Conservation (phyloP, 2,797 vertebrate genomes). For the Gouania willdenowi region DNA sequence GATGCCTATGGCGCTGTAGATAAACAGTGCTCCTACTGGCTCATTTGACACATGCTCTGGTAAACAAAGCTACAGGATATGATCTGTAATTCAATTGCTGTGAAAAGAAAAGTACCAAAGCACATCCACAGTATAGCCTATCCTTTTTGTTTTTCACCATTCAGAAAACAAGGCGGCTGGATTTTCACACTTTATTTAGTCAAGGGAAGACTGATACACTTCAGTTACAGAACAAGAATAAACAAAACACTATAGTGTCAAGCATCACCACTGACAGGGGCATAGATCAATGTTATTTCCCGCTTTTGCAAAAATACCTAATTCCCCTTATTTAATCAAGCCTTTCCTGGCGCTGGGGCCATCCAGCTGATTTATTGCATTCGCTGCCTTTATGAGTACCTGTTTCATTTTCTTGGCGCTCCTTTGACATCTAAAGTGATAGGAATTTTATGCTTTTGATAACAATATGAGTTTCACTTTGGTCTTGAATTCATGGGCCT, state of each 20-base stretch:
- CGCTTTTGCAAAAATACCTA: slow-evolving; percentile 74
- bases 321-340: slow-evolving; percentile 78
- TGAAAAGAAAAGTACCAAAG: slow-evolving; percentile 9
- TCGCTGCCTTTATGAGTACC: slow-evolving; percentile 75
- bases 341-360: slow-evolving; percentile 31
- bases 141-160: slow-evolving; percentile 11
- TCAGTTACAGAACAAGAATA: slow-evolving; percentile 48
- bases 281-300: slow-evolving; percentile 75
- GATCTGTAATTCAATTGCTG: slow-evolving; percentile 25
- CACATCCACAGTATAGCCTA: slow-evolving; percentile 10
- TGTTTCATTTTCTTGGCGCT: slow-evolving; percentile 75
- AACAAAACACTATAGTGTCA: slow-evolving; percentile 59
- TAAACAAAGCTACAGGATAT: slow-evolving; percentile 43
- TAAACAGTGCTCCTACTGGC: slow-evolving; percentile 25
- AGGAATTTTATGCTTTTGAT: slow-evolving; percentile 80
- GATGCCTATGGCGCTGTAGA: slow-evolving; percentile 41
- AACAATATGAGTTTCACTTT: slow-evolving; percentile 79
- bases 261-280: slow-evolving; percentile 52
- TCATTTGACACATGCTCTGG: slow-evolving; percentile 38
- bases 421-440: slow-evolving; percentile 79
- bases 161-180: not conserved
- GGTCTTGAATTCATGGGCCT: slow-evolving; percentile 64
- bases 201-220: slow-evolving; percentile 46
- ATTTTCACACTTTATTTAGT: slow-evolving; percentile 22
- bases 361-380: slow-evolving; percentile 61